These are phyloP conservation scores for Apamea crenata DNA, from an alignment of 2,888 invertebrate species.

Conservation along the genomic window DNA sequence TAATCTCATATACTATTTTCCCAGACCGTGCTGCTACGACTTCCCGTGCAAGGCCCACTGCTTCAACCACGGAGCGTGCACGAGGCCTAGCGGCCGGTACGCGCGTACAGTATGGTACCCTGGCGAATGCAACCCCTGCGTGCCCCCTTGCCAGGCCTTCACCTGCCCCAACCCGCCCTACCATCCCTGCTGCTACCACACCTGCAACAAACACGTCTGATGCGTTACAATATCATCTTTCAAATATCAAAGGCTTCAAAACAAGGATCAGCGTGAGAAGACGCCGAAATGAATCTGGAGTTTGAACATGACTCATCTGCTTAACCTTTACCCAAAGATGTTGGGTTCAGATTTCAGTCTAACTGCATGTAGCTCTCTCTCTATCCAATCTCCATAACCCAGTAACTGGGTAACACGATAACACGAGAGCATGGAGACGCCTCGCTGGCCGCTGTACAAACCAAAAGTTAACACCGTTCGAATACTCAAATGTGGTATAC, in stretches of 20 bases:
- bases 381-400: neutral
- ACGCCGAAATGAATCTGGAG: neutral
- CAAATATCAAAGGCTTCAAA: constrained; percentile 18
- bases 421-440: neutral
- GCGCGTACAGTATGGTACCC: constrained; percentile 86
- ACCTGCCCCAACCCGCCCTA: constrained; percentile 86
- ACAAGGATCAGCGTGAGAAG: neutral
- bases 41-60: constrained; percentile 87
- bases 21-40: constrained; percentile 87
- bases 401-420: neutral
- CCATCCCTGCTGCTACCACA: constrained; percentile 85
- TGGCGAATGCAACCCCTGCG: constrained; percentile 83
- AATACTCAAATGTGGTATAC: neutral
- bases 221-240: neutral
- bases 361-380: neutral
- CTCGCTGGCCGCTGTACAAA: neutral
- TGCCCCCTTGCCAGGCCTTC: constrained; percentile 86
- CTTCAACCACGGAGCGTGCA: constrained; percentile 86
- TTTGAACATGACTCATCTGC: neutral
- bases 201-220: constrained; percentile 84
- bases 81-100: constrained; percentile 86
- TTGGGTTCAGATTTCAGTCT: neutral
- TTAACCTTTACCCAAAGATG: neutral
- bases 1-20: constrained; percentile 37
- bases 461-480: neutral